Percentiles rank a stretch among this genome's conserved stretches.
Conservation (phyloP, 2,113 vertebrate species). For the Spheniscus mendiculus region DNA sequence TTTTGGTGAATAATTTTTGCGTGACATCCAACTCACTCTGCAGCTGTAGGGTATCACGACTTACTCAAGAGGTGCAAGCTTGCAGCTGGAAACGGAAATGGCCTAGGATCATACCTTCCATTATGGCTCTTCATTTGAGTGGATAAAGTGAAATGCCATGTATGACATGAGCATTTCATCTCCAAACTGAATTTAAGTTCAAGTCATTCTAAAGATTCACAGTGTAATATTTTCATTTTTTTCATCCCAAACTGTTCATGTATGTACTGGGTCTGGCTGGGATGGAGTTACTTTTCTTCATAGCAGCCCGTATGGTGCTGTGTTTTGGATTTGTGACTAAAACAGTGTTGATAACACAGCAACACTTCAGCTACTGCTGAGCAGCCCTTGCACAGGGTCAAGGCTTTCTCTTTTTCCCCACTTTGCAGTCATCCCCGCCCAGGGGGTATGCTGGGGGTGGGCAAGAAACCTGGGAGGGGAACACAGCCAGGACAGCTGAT, state of each 20-base stretch:
- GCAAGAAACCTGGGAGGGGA: not conserved
- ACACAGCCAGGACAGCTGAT: not conserved
- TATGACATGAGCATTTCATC: not conserved
- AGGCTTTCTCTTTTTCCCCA: not conserved
- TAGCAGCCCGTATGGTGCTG: not conserved
- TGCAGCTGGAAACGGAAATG: not conserved
- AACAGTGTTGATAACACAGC: not conserved
- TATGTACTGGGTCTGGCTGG: not conserved
- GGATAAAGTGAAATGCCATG: not conserved
- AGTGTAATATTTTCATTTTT: not conserved
- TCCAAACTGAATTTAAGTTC: not conserved
- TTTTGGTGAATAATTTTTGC: not conserved
- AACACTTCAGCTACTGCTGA: not conserved
- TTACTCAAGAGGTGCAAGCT: not conserved
- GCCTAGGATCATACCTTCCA: not conserved
- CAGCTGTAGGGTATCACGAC: not conserved
- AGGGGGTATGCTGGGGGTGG: not conserved
- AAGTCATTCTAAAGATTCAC: not conserved
- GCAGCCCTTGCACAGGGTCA: not conserved
- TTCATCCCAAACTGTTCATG: not conserved
- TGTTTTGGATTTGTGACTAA: not conserved
- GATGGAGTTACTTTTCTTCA: not conserved
- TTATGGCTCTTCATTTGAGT: not conserved
- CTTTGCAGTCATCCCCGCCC: not conserved
- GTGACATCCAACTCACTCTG: not conserved